phyloP scores from a whole-genome alignment of 1,140 invertebrate species.

The Chironomus striatipennis region DNA sequence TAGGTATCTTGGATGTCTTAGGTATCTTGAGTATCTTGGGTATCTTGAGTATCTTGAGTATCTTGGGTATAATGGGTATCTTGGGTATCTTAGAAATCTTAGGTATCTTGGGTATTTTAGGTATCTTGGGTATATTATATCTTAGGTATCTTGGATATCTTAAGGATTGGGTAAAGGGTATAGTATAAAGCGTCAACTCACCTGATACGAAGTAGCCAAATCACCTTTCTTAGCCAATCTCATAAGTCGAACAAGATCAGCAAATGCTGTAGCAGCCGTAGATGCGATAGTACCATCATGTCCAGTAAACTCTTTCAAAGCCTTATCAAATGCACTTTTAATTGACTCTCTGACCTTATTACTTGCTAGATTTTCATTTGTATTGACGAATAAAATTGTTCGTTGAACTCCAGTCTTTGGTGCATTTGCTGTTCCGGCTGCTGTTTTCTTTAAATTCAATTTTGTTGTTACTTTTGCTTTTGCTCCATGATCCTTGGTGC shows the following conservation, averaged over 20 bases:
- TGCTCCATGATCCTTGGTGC: slow-evolving; percentile 49
- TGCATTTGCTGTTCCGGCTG: slow-evolving; percentile 38
- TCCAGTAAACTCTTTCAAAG: slow-evolving; percentile 30
- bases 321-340: slow-evolving; percentile 20
- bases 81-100: too few species aligned
- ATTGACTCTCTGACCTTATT: slow-evolving; percentile 26
- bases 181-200: slow-evolving; percentile 29
- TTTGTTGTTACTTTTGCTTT: slow-evolving; percentile 56
- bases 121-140: too few species aligned
- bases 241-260: slow-evolving; percentile 56
- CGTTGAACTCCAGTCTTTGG: slow-evolving; percentile 39
- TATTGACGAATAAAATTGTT: slow-evolving; percentile 62
- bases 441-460: slow-evolving; percentile 49
- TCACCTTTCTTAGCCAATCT: slow-evolving; percentile 55
- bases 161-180: too few species aligned
- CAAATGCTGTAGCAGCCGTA: slow-evolving; percentile 56
- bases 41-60: too few species aligned
- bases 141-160: too few species aligned
- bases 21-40: too few species aligned
- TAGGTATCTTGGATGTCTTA: too few species aligned
- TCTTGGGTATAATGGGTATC: too few species aligned
- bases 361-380: slow-evolving; percentile 43
- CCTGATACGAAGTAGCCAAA: slow-evolving; percentile 51
- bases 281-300: slow-evolving; percentile 48
- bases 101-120: too few species aligned